Evolutionary conservation across 2,113 vertebrate species (phyloP), one percentile per base, ranked within the genome.

Genomic region (Zosterops borbonicus): DNA sequence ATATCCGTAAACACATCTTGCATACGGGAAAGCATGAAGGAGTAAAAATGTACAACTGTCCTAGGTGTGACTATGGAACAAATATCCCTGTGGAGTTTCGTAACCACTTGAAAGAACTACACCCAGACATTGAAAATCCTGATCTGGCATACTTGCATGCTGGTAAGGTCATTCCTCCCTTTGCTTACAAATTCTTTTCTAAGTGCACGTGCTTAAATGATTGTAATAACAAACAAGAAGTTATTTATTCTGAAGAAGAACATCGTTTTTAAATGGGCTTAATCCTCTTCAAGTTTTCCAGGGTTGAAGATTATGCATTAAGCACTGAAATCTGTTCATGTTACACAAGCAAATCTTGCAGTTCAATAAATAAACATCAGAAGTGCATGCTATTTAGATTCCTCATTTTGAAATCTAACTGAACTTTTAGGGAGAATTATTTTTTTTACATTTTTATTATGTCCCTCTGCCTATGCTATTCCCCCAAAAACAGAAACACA

Each of bases 11-110:
- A 90, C 99, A 99, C 96, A 99, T 99, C 81, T 97, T 99, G 21
- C 99, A 99, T 85, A 99, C 99, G 0, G 99, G 99, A 81, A 99
- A 99, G 65, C 99, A 99, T 9, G 99, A 99, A 95, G 99, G 99
- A 3, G 99, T 99, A 37, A 99, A 99, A 98, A 99, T 99, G 99
- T 99, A 99, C 96, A 99, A 99, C 98, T 99, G 99, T 87, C 99
- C 99, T 63, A 99, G 99, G 83, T 99, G 99, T 90, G 98, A 97
- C 91, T 98, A 98, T 17, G 99, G 98, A 85, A 99, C 99, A 52
- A 99, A 99, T 62, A 98, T 99, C 50, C 99, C 99, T 1, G 99
- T 98, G 97, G 99, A 99, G 47, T 99, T 99, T 95, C 98, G 99
- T 20, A 99, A 99, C 97, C 99, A 99, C 95, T 89, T 99, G 95